These are phyloP conservation scores for Dryas iulia DNA, from an alignment of 1,140 invertebrate species.

Conservation along the genomic window DNA sequence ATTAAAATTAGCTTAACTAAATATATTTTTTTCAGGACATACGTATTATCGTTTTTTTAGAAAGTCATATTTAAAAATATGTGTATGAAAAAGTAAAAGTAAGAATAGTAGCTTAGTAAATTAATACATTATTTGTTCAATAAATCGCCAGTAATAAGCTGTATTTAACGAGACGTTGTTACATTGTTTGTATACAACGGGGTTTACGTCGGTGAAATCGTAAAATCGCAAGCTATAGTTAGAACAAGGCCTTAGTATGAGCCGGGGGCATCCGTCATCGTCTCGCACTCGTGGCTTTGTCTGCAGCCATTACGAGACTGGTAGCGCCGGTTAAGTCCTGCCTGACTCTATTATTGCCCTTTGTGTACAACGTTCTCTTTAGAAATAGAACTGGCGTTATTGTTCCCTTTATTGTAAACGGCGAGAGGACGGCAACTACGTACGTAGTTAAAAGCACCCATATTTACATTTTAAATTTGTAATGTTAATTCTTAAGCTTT, in stretches of 20 bases:
- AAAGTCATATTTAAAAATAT: too few relatives aligned
- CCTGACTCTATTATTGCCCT: slow-evolving; percentile 51
- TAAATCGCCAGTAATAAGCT: slow-evolving; percentile 1
- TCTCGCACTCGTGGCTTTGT: slow-evolving; percentile 51
- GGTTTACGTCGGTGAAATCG: slow-evolving; percentile 22
- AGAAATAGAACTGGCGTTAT: slow-evolving; percentile 19
- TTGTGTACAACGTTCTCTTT: slow-evolving; percentile 31
- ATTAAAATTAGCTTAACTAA: too few relatives aligned
- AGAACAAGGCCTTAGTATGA: slow-evolving; percentile 31
- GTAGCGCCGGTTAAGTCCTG: slow-evolving; percentile 52
- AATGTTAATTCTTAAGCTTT: neutral
- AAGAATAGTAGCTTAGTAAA: neutral
- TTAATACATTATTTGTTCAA: slow-evolving; percentile 4
- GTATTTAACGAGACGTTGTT: slow-evolving; percentile 5
- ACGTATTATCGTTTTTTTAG: too few relatives aligned
- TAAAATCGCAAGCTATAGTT: slow-evolving; percentile 29
- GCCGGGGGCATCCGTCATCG: slow-evolving; percentile 57
- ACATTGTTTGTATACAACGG: slow-evolving; percentile 9
- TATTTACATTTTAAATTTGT: neutral
- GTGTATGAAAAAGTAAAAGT: too few relatives aligned
- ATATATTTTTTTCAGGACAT: too few relatives aligned
- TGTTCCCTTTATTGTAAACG: slow-evolving; percentile 7
- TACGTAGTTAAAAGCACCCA: neutral
- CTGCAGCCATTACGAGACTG: slow-evolving; percentile 46
- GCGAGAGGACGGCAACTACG: neutral